Conservation (phyloP, 2,888 invertebrate species). For the Chironomus tentans region DNA sequence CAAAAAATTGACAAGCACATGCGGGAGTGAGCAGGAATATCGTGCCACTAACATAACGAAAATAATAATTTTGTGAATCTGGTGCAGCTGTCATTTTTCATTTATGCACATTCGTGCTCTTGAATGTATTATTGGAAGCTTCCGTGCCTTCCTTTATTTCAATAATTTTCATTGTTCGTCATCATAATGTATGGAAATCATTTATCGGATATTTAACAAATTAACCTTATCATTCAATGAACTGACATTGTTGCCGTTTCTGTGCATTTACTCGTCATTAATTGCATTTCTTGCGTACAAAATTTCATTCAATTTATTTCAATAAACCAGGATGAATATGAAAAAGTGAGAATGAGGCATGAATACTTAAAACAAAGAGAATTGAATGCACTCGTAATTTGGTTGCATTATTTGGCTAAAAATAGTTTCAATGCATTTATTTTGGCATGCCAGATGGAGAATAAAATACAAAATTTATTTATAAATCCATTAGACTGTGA, state of each 20-base stretch:
- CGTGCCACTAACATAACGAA: neutral
- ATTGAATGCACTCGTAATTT: too few species aligned
- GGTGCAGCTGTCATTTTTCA: neutral
- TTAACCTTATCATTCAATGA: conserved; percentile 21
- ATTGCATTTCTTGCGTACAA: neutral
- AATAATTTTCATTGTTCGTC: neutral
- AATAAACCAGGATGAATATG: neutral
- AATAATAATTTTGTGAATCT: neutral
- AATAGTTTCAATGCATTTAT: neutral
- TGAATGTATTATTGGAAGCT: too few species aligned
- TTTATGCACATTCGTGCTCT: neutral
- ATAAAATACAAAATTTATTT: too few species aligned
- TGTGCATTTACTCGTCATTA: neutral
- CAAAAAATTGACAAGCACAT: neutral
- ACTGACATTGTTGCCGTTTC: neutral
- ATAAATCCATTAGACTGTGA: too few species aligned
- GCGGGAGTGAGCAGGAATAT: neutral
- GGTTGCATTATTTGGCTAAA: too few species aligned
- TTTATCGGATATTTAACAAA: conserved; percentile 22
- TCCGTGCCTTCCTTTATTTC: too few species aligned
- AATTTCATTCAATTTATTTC: conserved; percentile 16
- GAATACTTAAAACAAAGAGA: too few species aligned
- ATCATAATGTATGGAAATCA: conserved; percentile 2
- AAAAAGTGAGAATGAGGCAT: neutral
- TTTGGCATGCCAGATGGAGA: neutral